phyloP scores from a whole-genome alignment of 37 sponge, comb jelly and placozoan genomes.

The Lycopodina hypogea region DNA sequence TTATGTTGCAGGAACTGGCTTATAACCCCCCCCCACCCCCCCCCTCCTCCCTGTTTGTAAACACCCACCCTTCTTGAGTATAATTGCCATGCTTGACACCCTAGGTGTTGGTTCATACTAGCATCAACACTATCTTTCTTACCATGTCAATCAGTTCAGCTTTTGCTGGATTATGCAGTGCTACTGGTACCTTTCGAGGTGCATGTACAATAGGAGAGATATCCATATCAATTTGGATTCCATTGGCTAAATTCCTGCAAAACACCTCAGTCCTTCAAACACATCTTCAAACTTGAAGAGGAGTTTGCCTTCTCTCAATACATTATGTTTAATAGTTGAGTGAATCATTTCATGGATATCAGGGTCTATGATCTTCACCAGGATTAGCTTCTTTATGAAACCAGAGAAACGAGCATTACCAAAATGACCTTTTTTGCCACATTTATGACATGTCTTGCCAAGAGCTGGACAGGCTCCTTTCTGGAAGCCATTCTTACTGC shows the following conservation, averaged over 20 bases:
- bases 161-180: slow-evolving; percentile 14
- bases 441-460: slow-evolving; percentile 44
- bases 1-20: too few species aligned
- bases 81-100: slow-evolving; percentile 47
- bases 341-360: too few species aligned
- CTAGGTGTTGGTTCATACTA: slow-evolving; percentile 55
- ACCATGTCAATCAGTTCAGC: slow-evolving; percentile 28
- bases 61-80: too few species aligned
- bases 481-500: slow-evolving; percentile 23
- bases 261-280: slow-evolving; percentile 33
- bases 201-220: slow-evolving; percentile 32
- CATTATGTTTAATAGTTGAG: too few species aligned
- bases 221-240: slow-evolving; percentile 21
- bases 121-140: slow-evolving; percentile 42
- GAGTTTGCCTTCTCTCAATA: not conserved
- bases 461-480: slow-evolving; percentile 44
- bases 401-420: not conserved
- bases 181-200: slow-evolving; percentile 43
- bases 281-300: slow-evolving; percentile 5
- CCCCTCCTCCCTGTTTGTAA: too few species aligned
- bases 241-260: slow-evolving; percentile 37
- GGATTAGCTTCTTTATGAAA: too few species aligned
- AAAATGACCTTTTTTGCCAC: slow-evolving; percentile 51
- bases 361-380: too few species aligned
- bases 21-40: too few species aligned